Evolutionary conservation across 2,888 invertebrate genomes (phyloP).

Genomic region (Norana najaformis): DNA sequence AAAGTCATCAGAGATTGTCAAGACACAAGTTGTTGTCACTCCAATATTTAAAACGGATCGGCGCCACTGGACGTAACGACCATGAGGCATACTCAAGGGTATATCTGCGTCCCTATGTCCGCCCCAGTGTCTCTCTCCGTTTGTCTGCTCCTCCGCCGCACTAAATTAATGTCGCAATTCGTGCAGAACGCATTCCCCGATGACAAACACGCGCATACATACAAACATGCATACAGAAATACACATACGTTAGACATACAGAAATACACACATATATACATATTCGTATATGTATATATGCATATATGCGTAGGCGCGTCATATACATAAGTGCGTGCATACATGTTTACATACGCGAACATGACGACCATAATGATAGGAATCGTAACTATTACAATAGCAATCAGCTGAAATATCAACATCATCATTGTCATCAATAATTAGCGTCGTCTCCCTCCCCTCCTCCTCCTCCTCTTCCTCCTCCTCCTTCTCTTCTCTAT

Average conservation of each 20-base stretch:
- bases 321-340: background rate
- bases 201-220: background rate
- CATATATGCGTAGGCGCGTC: background rate
- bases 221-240: too few relatives aligned
- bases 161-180: background rate
- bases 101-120: too few relatives aligned
- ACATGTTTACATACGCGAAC: background rate
- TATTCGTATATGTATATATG: too few relatives aligned
- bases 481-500: too few relatives aligned
- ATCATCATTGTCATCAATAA: background rate
- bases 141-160: background rate
- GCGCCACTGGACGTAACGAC: too few relatives aligned
- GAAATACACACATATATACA: too few relatives aligned
- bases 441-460: too few relatives aligned
- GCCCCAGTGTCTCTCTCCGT: too few relatives aligned
- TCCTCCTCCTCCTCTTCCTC: too few relatives aligned
- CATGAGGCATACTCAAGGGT: too few relatives aligned
- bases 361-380: background rate
- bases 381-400: background rate
- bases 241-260: too few relatives aligned
- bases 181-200: background rate
- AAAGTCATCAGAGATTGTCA: too few relatives aligned
- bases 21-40: background rate
- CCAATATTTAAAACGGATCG: background rate
- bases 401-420: background rate